Percentiles rank a stretch among this genome's conserved stretches.
These are phyloP conservation scores for Arnoldichthys spilopterus DNA, from an alignment of 2,797 vertebrate species.

Conservation along the genomic window DNA sequence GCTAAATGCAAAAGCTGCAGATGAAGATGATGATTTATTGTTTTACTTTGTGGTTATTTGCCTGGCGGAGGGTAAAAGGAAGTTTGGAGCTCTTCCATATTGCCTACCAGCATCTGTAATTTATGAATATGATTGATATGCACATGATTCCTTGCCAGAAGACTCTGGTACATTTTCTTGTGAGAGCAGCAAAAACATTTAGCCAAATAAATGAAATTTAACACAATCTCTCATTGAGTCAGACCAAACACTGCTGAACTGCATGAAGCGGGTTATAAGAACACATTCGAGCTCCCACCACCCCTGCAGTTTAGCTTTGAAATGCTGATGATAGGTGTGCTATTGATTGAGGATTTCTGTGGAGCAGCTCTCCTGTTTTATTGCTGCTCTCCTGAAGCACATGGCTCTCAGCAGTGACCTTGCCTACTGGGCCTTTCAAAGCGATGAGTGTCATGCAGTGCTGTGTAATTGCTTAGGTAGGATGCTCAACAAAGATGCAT, in stretches of 20 bases:
- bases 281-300: neutral
- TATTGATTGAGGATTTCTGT: constrained; percentile 24
- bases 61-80: constrained; percentile 13
- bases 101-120: constrained; percentile 18
- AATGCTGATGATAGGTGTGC: constrained; percentile 22
- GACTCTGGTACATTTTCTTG: constrained; percentile 20
- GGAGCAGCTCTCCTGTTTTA: constrained; percentile 12
- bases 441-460: neutral
- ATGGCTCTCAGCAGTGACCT: constrained; percentile 27
- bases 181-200: neutral
- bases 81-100: constrained; percentile 21
- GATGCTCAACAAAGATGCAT: constrained; percentile 1
- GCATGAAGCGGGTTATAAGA: constrained; percentile 11
- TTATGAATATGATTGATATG: constrained; percentile 39
- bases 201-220: neutral
- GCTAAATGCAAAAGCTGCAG: constrained; percentile 16
- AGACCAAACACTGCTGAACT: neutral
- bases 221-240: neutral
- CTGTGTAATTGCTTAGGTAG: constrained; percentile 6
- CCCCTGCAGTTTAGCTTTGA: constrained; percentile 2
- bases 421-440: constrained; percentile 11
- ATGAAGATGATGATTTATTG: constrained; percentile 22
- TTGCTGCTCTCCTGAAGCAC: constrained; percentile 18
- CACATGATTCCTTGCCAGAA: constrained; percentile 13
- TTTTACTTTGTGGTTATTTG: constrained; percentile 27